These are phyloP conservation scores for Dolichotis patagonum DNA, from an alignment of 2,113 vertebrate species.

Conservation along the genomic window DNA sequence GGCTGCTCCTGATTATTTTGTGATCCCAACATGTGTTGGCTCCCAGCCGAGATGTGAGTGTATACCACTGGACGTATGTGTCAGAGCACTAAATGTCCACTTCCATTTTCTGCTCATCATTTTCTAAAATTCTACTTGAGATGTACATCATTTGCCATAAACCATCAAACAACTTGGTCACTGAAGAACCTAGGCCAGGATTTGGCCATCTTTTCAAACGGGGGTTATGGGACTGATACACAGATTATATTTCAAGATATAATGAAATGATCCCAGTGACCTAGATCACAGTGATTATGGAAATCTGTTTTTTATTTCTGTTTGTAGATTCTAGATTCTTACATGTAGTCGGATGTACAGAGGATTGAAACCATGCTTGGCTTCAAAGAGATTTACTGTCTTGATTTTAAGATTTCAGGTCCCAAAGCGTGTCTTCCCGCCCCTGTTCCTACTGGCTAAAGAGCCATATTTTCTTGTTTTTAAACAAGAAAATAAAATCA, in stretches of 20 bases:
- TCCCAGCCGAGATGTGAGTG: not conserved
- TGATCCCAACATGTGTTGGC: not conserved
- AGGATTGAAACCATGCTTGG: not conserved
- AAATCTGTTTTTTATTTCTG: not conserved
- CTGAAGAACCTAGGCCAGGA: not conserved
- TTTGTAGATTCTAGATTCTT: not conserved
- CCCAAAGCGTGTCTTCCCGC: not conserved
- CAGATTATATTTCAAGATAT: not conserved
- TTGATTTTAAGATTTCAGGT: constrained; percentile 3
- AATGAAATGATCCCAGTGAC: not conserved
- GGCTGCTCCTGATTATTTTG: not conserved
- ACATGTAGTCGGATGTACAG: not conserved
- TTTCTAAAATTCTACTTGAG: not conserved
- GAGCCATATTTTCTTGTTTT: too few relatives aligned
- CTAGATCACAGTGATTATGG: not conserved
- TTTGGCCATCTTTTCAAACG: not conserved
- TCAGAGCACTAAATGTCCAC: not conserved
- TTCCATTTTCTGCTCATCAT: constrained; percentile 14
- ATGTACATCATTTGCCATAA: not conserved
- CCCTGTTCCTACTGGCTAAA: not conserved
- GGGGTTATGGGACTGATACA: not conserved
- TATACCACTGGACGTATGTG: not conserved
- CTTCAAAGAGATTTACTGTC: not conserved
- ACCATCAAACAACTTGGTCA: not conserved
- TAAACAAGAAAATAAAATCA: not conserved